Percentiles rank a stretch among this genome's conserved stretches.
Evolutionary conservation across 2,113 vertebrate genomes (phyloP).

Genomic region (Eonycteris spelaea): DNA sequence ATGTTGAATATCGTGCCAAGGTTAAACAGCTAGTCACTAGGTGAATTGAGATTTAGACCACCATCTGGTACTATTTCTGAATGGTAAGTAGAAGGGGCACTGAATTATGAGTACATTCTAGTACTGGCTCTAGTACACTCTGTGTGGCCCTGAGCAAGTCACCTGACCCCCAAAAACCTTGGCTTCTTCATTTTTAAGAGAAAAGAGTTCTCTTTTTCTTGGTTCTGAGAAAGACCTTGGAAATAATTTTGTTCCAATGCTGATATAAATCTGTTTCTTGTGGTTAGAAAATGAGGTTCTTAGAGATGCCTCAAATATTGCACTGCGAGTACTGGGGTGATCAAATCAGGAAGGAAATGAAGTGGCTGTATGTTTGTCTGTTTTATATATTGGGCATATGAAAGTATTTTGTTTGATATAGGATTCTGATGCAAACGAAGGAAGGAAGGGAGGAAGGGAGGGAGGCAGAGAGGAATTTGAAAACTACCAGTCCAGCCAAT

Average conservation of each 20-base stretch:
- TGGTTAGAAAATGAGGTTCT: background rate
- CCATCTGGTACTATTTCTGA: background rate
- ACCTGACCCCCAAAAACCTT: background rate
- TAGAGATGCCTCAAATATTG: background rate
- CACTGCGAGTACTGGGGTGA: background rate
- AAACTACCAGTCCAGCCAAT: background rate
- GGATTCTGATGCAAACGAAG: background rate
- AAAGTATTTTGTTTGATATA: background rate
- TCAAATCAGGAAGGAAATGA: background rate
- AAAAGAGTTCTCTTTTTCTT: background rate
- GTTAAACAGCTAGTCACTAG: background rate
- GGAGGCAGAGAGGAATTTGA: background rate
- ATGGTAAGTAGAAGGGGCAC: background rate
- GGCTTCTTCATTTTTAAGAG: background rate
- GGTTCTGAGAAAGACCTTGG: background rate
- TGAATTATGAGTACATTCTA: background rate
- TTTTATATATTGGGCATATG: background rate
- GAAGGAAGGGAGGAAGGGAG: background rate
- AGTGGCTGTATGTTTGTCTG: background rate
- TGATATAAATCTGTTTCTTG: background rate
- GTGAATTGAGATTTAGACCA: background rate
- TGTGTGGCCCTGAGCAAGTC: background rate
- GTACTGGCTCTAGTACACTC: too few species aligned
- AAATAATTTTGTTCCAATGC: background rate
- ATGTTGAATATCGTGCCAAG: background rate